Conservation (phyloP, 2,888 invertebrate species). For the Nebria salina region DNA sequence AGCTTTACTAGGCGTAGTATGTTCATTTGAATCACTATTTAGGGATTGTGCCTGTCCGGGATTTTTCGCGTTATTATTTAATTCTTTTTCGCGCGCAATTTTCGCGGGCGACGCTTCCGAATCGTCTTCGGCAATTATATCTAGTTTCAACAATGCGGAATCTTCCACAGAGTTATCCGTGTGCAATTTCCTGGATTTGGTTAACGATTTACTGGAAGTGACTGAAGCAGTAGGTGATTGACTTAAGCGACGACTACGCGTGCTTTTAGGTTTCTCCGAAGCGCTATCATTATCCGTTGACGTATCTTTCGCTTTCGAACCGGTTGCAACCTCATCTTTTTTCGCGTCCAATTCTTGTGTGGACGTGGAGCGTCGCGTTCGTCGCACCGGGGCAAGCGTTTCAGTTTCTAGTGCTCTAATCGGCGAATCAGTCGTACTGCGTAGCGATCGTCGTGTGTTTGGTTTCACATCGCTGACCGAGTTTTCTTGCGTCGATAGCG, state of each 20-base stretch:
- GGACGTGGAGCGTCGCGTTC: conserved; percentile 25
- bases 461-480: no score
- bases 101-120: conserved; percentile 25
- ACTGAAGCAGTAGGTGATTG: no score
- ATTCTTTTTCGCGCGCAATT: conserved; percentile 11
- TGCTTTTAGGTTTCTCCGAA: neutral
- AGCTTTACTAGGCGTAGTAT: neutral
- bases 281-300: conserved; percentile 23
- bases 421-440: neutral
- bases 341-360: conserved; percentile 5
- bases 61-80: neutral
- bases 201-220: conserved; percentile 21
- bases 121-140: conserved; percentile 49
- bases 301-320: conserved; percentile 12
- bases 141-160: conserved; percentile 47
- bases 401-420: neutral
- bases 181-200: conserved; percentile 50
- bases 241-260: no score
- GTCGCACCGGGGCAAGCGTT: conserved; percentile 11
- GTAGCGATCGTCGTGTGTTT: no score
- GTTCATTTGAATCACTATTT: neutral
- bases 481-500: conserved; percentile 27
- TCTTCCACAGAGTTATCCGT: conserved; percentile 40
- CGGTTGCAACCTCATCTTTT: conserved; percentile 32
- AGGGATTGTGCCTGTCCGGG: neutral